phyloP scores from a whole-genome alignment of 2,888 invertebrate genomes.

The Liodrosophila aerea region DNA sequence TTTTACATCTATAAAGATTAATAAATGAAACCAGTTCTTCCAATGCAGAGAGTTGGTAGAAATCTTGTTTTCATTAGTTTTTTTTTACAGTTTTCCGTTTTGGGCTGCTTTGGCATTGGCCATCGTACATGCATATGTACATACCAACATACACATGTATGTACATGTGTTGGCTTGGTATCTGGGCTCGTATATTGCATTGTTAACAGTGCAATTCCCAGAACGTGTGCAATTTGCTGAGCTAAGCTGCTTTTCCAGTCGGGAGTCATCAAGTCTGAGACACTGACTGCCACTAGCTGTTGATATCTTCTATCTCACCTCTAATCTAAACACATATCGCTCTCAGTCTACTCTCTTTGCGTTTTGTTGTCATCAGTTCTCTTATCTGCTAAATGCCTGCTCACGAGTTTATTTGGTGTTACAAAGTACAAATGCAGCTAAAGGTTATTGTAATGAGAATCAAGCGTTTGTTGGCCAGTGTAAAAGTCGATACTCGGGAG shows the following conservation, averaged over 20 bases:
- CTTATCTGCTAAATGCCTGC: constrained; percentile 44
- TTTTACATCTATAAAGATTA: constrained; percentile 35
- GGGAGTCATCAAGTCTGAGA: constrained; percentile 52
- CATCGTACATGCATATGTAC: constrained; percentile 36
- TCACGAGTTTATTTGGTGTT: constrained; percentile 31
- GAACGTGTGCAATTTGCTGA: constrained; percentile 67
- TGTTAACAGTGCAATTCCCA: constrained; percentile 66
- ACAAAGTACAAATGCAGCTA: constrained; percentile 17
- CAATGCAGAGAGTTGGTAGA: constrained; percentile 52
- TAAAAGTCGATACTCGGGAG: constrained; percentile 24
- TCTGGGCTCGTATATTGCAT: constrained; percentile 39
- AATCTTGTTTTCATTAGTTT: constrained; percentile 58
- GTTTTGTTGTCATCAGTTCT: constrained; percentile 25
- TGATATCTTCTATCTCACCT: constrained; percentile 9
- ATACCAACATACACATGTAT: constrained; percentile 14
- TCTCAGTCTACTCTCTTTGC: constrained; percentile 1
- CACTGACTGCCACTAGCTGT: constrained; percentile 29
- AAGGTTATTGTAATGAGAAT: constrained; percentile 34
- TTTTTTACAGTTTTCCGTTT: constrained; percentile 68
- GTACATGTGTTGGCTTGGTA: constrained; percentile 46
- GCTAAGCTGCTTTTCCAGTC: constrained; percentile 34
- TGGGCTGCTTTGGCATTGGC: constrained; percentile 57
- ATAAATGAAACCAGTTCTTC: constrained; percentile 70
- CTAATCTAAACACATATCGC: neutral
- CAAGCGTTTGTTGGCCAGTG: constrained; percentile 21